Conservation (phyloP, 2,797 vertebrate species). For the Discoglossus pictus region DNA sequence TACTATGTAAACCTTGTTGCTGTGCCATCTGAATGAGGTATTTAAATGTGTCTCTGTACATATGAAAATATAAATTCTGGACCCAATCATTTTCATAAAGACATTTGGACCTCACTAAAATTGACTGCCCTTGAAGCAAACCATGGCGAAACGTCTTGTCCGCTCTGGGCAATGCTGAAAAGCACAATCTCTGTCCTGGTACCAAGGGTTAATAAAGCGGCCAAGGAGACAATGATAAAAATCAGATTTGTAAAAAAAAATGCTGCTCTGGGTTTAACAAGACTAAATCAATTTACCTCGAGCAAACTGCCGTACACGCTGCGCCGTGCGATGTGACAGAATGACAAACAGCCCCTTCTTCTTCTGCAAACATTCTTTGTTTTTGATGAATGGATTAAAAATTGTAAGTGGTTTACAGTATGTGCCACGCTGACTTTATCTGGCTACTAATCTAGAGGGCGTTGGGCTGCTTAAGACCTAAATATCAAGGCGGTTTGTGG, state of each 20-base stretch:
- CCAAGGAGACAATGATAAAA: constrained; percentile 28
- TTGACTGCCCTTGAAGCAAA: too few species aligned
- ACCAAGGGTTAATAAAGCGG: constrained; percentile 11
- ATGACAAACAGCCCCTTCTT: constrained; percentile 36
- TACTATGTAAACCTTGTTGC: too few species aligned
- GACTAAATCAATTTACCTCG: constrained; percentile 37
- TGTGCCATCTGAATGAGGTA: too few species aligned
- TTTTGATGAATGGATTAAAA: constrained; percentile 42
- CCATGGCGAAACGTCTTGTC: too few species aligned
- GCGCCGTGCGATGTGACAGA: constrained; percentile 34
- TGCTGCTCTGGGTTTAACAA: constrained; percentile 22
- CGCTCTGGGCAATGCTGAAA: too few species aligned
- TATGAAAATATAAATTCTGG: too few species aligned
- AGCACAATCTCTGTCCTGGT: background rate
- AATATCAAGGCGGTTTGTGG: background rate
- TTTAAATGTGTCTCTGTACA: too few species aligned
- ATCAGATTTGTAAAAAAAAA: constrained; percentile 23
- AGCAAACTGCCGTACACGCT: constrained; percentile 22
- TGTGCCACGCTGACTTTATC: constrained; percentile 8
- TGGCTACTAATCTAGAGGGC: constrained; percentile 19
- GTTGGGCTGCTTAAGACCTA: background rate
- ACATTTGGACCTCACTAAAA: too few species aligned
- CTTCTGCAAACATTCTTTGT: constrained; percentile 30
- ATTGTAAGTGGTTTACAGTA: constrained; percentile 27
- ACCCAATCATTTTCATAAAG: too few species aligned